Evolutionary conservation across 2,797 vertebrate genomes (phyloP), one percentile per base, ranked within the genome.

Genomic region (Acanthurus leucopareius): DNA sequence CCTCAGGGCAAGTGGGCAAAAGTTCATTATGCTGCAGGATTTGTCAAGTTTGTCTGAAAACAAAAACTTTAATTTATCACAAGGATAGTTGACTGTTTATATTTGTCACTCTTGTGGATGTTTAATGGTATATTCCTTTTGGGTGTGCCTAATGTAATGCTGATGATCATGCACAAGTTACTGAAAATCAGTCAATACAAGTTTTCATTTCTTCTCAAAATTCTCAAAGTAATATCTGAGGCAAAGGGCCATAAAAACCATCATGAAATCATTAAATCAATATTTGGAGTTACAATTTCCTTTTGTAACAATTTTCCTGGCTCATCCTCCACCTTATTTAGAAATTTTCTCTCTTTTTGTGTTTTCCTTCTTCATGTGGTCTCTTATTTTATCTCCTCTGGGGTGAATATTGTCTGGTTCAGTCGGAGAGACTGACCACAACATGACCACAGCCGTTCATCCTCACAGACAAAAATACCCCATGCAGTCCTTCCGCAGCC

Each of bases 401-500:
- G 52, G 81, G 52, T 54, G 47, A 60, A 47, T 53, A 85, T 54
- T 65, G 80, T 82, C 87, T 81, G 71, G 59, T 86, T 48, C n/a
- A 19, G 85, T 68, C 6, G 7, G 32, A 61, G 73, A 81, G 60
- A 79, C 61, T 61, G 67, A 88, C 82, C 87, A 84, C 78, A 80
- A 89, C 76, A 88, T 64, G 60, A 81, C 57, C 84, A 74, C 82
- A 79, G 73, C 42, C 2, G 73, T 68, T 75, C 87, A 86, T 87
- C 80, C 58, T 88, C 62, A 69, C 51, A 45, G 80, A 82, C 85
- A 53, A 53, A 90, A 93, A 92, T 91, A 92, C 70, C 83, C 76
- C 75, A 69, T 67, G 76, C 64, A 71, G 65, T 42, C 16, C 28
- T 63, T 73, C 60, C 68, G 65, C 56, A 66, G 73, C 73, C 87